Base-by-base conservation (phyloP, 1,140 invertebrate genomes). In the Marisa cornuarietis region DNA sequence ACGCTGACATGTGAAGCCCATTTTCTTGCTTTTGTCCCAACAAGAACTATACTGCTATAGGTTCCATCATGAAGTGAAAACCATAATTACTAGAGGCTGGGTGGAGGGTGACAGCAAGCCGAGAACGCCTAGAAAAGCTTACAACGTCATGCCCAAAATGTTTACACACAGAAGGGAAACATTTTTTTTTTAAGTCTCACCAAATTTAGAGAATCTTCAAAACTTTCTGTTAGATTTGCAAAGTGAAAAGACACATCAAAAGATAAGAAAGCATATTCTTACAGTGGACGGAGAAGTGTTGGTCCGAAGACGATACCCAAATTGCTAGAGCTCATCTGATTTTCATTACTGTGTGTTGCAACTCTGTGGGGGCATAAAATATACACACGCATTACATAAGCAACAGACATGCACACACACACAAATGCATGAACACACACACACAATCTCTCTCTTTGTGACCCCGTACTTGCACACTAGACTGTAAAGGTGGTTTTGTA, bases 231-330 rank as follows among this genome's bases (percentile, higher is more conserved):
- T 69, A 18, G 76, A 26, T 11, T 58, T 58, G 4, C 54, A 58
- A 58, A 58, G 54, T 58, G 16, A 58, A 58, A 58, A 18, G 16
- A 58, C 2, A 1, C 11, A 18, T 58, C 11, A 58, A 58, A 58
- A 58, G 11, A 58, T 58, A 18, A 18, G 54, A 54, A 62, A 4
- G 52, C 20, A 58, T n/a, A 18, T 26, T 85, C 88, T 86, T 86
- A 91, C 91, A 87, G 87, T 51, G 92, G 92, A 81, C 92, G 84
- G 13, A 94, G 88, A 52, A 94, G 83, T 18, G 93, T 94, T 72
- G 93, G 93, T 72, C 93, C 93, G 90, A 94, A 94, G 18, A 94
- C 93, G 80, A 93, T 93, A 8, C 93, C 93, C 58, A 94, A 87
- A 85, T 94, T 94, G 79, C 91, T 92, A 6, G 93, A 86, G 49